Conservation (phyloP, 2,797 vertebrate genomes). For the Paedocypris micromegethes region DNA sequence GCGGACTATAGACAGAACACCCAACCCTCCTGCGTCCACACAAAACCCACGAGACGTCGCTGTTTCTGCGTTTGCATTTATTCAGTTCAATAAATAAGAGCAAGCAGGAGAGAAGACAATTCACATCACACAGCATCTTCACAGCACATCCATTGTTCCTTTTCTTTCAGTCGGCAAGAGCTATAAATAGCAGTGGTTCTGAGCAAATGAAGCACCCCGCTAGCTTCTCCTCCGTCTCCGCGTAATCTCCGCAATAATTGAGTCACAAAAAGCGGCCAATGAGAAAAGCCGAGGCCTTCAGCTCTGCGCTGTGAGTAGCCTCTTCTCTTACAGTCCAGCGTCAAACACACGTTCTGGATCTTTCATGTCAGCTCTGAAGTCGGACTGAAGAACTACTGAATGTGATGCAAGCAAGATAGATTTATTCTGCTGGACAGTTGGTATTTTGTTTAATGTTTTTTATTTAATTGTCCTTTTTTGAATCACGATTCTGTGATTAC, state of each 20-base stretch:
- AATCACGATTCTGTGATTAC: too few relatives aligned
- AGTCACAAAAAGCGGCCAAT: constrained; percentile 84
- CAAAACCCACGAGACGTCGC: constrained; percentile 68
- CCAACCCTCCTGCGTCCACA: constrained; percentile 46
- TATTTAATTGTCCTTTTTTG: too few relatives aligned
- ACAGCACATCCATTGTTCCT: constrained; percentile 72
- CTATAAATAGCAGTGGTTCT: constrained; percentile 75
- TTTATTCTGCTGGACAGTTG: too few relatives aligned
- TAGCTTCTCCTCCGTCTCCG: constrained; percentile 53
- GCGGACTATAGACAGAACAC: constrained; percentile 13
- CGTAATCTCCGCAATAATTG: constrained; percentile 59
- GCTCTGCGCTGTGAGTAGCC: constrained; percentile 38
- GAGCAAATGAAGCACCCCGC: constrained; percentile 63
- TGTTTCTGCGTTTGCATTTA: constrained; percentile 85
- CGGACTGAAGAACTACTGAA: constrained; percentile 23
- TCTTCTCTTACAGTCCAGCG: neutral
- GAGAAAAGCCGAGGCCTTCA: constrained; percentile 72
- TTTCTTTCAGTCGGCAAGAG: constrained; percentile 61
- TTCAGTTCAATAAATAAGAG: constrained; percentile 83
- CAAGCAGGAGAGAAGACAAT: constrained; percentile 90
- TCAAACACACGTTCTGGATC: too few relatives aligned
- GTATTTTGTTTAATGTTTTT: too few relatives aligned
- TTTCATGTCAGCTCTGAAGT: constrained; percentile 3
- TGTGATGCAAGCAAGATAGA: too few relatives aligned
- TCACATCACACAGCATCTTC: constrained; percentile 86